phyloP scores from a whole-genome alignment of 2,113 vertebrate species.

The Muscicapa adusta region DNA sequence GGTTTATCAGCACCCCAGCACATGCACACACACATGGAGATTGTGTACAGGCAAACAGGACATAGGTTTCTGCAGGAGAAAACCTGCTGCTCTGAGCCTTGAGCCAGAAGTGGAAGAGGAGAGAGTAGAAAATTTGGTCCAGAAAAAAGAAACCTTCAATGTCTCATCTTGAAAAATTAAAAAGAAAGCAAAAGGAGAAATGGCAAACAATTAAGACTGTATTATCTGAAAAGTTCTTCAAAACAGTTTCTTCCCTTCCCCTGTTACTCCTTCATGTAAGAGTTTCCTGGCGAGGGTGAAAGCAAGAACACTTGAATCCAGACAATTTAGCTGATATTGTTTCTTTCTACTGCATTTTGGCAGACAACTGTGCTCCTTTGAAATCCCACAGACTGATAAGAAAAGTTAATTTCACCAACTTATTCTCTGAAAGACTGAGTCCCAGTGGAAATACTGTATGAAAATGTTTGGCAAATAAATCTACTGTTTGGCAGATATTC shows the following conservation, averaged over 20 bases:
- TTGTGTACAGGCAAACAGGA: neutral
- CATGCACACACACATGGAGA: fast-evolving
- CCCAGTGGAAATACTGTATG: constrained; percentile 29
- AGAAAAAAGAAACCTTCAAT: neutral
- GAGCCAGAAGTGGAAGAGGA: neutral
- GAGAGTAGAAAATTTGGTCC: neutral
- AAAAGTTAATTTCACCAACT: constrained; percentile 66
- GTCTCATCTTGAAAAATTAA: neutral
- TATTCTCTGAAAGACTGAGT: constrained; percentile 50
- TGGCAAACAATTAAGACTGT: neutral
- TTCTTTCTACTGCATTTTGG: constrained; percentile 34
- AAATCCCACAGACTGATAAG: constrained; percentile 64
- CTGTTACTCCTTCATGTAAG: neutral
- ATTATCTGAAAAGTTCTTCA: constrained; percentile 14
- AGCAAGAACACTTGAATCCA: constrained; percentile 12
- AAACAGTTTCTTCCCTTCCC: constrained; percentile 11
- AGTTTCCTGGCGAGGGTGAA: neutral
- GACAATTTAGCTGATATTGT: constrained; percentile 41
- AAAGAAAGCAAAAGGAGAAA: constrained; percentile 13
- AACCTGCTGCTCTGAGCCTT: neutral
- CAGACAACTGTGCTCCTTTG: constrained; percentile 49
- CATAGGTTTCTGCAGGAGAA: fast-evolving
- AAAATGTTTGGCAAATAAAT: constrained; percentile 69
- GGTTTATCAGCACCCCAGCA: neutral
- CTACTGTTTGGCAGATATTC: constrained; percentile 63